Percentiles rank a stretch among this genome's conserved stretches.
phyloP scores from a whole-genome alignment of 2,113 vertebrate species.

The Ceyx margarethae region DNA sequence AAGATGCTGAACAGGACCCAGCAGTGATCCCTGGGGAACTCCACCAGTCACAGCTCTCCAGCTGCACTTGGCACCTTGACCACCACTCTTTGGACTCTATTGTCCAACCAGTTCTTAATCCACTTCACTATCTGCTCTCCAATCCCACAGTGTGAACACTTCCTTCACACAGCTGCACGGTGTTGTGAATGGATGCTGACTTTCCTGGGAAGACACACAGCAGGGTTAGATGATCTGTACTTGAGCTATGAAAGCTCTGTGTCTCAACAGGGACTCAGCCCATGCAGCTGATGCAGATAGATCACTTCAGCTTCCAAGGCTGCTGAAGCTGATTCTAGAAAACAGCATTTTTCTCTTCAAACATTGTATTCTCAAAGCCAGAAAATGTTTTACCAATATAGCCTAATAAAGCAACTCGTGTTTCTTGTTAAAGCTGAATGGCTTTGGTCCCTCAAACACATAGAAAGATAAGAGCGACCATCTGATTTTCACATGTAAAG shows the following conservation, averaged over 20 bases:
- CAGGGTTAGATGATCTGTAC: background rate
- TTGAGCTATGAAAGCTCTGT: background rate
- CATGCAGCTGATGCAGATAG: background rate
- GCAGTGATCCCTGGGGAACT: no score
- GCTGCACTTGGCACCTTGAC: no score
- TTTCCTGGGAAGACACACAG: background rate
- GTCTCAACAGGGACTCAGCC: background rate
- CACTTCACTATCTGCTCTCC: no score
- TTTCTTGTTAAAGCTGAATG: background rate
- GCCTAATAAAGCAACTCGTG: background rate
- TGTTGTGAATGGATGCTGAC: background rate
- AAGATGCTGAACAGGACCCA: no score
- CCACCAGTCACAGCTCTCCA: no score
- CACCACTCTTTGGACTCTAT: no score
- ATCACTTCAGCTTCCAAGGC: background rate
- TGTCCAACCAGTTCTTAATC: no score
- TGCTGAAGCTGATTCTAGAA: background rate
- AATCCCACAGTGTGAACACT: background rate
- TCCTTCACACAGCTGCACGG: fast-evolving
- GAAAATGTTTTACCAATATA: background rate
- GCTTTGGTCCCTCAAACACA: background rate
- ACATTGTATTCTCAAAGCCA: background rate
- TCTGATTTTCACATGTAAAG: background rate
- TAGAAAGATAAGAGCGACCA: fast-evolving
- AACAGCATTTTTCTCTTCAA: background rate